These are phyloP conservation scores for Drosophila subpulchrella DNA, from an alignment of 1,140 invertebrate species.

Conservation along the genomic window DNA sequence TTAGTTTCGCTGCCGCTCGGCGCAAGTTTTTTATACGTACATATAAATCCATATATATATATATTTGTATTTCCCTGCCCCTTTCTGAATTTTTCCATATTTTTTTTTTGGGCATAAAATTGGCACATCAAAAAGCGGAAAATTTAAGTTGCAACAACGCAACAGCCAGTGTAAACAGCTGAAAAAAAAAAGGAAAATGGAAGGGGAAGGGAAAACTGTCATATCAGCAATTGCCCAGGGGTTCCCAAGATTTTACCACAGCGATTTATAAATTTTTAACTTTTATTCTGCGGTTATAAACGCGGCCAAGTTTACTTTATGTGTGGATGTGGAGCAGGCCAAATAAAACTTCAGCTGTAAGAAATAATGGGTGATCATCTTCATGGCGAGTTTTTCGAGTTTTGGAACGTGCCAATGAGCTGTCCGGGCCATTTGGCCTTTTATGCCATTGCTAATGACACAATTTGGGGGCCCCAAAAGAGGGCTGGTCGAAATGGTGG, in stretches of 20 bases:
- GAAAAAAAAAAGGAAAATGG: conserved; percentile 2
- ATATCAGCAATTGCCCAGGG: conserved; percentile 22
- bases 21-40: conserved; percentile 45
- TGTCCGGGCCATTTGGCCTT: conserved; percentile 69
- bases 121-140: conserved; percentile 72
- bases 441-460: conserved; percentile 78
- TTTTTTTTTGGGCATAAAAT: conserved; percentile 60
- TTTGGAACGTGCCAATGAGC: conserved; percentile 75
- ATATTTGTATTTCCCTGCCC: conserved; percentile 9
- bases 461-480: conserved; percentile 69
- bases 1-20: conserved; percentile 69
- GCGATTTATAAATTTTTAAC: conserved; percentile 51
- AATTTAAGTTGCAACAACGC: conserved; percentile 52
- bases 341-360: conserved; percentile 30
- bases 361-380: conserved; percentile 49
- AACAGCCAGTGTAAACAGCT: conserved; percentile 24
- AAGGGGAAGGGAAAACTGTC: not conserved
- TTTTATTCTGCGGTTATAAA: conserved; percentile 44
- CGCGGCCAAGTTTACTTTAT: conserved; percentile 29
- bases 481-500: conserved; percentile 2
- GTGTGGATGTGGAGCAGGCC: conserved; percentile 4
- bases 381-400: conserved; percentile 29
- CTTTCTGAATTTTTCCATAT: not conserved
- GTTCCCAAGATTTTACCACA: not conserved
- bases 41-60: not conserved